phyloP scores from a whole-genome alignment of 2,888 invertebrate genomes.

The Synergus laeviventris region DNA sequence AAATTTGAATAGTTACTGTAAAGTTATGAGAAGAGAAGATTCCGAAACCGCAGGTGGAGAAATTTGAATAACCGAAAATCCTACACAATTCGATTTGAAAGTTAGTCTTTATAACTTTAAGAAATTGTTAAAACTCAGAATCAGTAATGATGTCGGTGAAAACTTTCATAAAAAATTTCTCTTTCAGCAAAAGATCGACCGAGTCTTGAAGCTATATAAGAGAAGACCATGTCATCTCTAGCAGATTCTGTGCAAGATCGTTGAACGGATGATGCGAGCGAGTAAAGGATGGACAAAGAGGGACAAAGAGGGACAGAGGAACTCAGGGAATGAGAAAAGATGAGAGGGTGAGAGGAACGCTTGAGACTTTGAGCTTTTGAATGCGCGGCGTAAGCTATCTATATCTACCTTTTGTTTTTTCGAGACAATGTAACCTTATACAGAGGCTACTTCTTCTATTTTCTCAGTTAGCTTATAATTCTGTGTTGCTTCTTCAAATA shows the following conservation, averaged over 20 bases:
- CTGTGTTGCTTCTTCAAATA: not conserved
- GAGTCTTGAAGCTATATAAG: not conserved
- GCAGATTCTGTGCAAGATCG: not conserved
- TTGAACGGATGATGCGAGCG: conserved; percentile 4
- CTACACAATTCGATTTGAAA: conserved; percentile 24
- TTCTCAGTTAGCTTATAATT: conserved; percentile 4
- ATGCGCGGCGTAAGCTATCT: conserved; percentile 67
- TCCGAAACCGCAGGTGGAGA: conserved; percentile 18
- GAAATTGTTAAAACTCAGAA: conserved; percentile 8
- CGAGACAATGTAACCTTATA: conserved; percentile 68
- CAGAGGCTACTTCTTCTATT: conserved; percentile 52
- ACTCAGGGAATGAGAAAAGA: conserved; percentile 34
- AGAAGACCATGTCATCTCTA: not conserved
- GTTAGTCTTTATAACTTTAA: conserved; percentile 19
- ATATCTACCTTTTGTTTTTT: conserved; percentile 53
- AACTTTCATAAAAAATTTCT: conserved; percentile 5
- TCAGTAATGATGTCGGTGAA: not conserved
- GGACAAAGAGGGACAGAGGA: conserved; percentile 45
- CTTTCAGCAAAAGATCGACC: not conserved
- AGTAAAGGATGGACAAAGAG: conserved; percentile 34
- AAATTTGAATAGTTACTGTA: conserved; percentile 25
- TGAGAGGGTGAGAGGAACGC: conserved; percentile 55
- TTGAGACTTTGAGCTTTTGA: conserved; percentile 71
- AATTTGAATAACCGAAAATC: conserved; percentile 32
- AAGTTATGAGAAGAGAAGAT: conserved; percentile 24